Conservation (phyloP, 2,797 vertebrate species). For the Pipistrellus nathusii region DNA sequence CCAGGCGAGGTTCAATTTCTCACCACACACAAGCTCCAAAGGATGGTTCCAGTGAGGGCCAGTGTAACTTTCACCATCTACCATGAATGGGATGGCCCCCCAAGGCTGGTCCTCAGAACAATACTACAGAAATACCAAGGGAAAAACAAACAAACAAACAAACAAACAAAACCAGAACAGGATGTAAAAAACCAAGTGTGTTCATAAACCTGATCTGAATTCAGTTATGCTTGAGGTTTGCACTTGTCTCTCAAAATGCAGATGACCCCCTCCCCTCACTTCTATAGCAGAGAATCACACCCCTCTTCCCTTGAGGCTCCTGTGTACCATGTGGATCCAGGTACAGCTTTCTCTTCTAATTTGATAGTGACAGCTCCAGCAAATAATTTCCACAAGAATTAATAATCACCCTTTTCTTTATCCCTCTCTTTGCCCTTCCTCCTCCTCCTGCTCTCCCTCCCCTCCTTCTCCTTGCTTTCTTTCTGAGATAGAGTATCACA, state of each 20-base stretch:
- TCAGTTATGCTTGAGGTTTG: neutral
- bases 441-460: neutral
- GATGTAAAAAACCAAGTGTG: neutral
- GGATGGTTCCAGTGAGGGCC: fast-evolving
- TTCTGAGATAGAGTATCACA: conserved; percentile 65
- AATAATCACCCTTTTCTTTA: neutral
- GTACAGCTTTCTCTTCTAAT: conserved; percentile 22
- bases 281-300: neutral
- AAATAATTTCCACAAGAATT: conserved; percentile 64
- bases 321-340: conserved; percentile 47
- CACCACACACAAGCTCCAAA: no score
- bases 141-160: no score
- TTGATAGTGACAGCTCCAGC: conserved; percentile 36
- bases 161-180: no score
- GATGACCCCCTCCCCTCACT: neutral
- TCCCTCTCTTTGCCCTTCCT: neutral
- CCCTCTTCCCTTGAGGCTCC: neutral
- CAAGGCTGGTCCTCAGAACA: neutral
- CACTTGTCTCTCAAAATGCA: neutral
- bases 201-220: neutral
- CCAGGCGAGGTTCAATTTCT: neutral
- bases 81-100: neutral
- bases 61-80: neutral
- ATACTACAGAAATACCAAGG: neutral
- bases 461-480: neutral